A percentile compares a stretch with the other conserved stretches of the same genome.
Evolutionary conservation across 1,140 invertebrate species (phyloP).

Genomic region (Sitobion miscanthi): DNA sequence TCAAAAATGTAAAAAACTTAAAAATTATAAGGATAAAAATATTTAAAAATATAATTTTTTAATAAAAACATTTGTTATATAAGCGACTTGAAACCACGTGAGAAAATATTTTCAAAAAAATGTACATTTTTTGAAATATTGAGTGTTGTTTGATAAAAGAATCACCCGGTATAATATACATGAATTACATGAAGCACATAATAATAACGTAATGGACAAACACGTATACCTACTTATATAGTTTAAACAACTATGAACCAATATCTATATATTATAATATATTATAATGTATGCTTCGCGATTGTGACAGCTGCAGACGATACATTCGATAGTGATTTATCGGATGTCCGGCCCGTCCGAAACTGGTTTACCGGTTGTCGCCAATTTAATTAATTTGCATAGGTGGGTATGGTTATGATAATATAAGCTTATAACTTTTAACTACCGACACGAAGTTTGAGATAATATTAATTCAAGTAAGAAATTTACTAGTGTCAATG

Average conservation of each 20-base stretch:
- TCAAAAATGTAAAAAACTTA: no score
- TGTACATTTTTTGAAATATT: no score
- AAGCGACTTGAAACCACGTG: no score
- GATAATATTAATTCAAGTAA: not conserved
- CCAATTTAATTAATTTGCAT: conserved; percentile 18
- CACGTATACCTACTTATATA: not conserved
- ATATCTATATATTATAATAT: conserved; percentile 1
- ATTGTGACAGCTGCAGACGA: not conserved
- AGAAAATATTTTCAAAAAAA: no score
- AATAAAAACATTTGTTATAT: no score
- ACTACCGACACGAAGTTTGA: not conserved
- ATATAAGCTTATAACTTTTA: not conserved
- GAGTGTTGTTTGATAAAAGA: no score
- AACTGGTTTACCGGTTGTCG: not conserved
- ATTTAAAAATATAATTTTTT: no score
- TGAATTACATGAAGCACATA: not conserved
- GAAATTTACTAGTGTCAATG: not conserved
- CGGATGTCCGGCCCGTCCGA: not conserved
- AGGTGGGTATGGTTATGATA: not conserved
- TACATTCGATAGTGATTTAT: not conserved
- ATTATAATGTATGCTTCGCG: not conserved
- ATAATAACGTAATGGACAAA: not conserved
- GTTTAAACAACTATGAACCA: not conserved
- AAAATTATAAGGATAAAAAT: no score
- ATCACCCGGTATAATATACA: not conserved